Evolutionary conservation across 1,140 invertebrate species (phyloP), one percentile per base, ranked within the genome.

Genomic region (Zaprionus africanus): DNA sequence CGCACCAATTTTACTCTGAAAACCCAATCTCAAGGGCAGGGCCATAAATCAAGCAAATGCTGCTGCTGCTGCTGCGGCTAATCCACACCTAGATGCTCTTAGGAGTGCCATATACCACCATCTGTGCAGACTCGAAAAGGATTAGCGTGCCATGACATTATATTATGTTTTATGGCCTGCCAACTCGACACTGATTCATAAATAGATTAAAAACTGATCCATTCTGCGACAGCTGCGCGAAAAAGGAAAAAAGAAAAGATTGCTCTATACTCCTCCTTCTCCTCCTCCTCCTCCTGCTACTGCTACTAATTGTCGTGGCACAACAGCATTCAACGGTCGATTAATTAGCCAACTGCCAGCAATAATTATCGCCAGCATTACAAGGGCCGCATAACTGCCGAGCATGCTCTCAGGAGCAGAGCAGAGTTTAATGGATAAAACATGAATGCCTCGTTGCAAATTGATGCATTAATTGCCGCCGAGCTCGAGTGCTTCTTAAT

Each of bases 171-270:
- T 81, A 85, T 75, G 81, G 66, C 31, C 58, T 59, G 64, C 53
- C 75, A 66, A 67, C 61, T 54, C 71, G 64, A 66, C 75, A 84
- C 66, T 79, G 65, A 88, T 90, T 88, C 84, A 88, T 84, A 90
- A 88, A 90, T 79, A 90, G 84, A 82, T 88, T 88, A 81, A 76
- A 81, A 83, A 67, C 41, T 54, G 62, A 65, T 69, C 49, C 69
- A 74, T 73, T 78, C 49, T 31, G 68, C 71, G 67, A 66, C 84
- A 90, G 85, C 79, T 90, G 84, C 49, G 34, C 36, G 6, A 28
- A 22, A 76, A n/a, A n/a, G n/a, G n/a, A n/a, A 76, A 61, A 28
- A 28, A 61, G 7, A 28, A 61, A 49, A 38, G 46, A 51, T 51
- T 46, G 36, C 13, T 41, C 38, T 6, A 41, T 6, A 41, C 15